A percentile compares a stretch with the other conserved stretches of the same genome.
Conservation (phyloP, 2,113 vertebrate genomes). For the Ranitomeya variabilis region DNA sequence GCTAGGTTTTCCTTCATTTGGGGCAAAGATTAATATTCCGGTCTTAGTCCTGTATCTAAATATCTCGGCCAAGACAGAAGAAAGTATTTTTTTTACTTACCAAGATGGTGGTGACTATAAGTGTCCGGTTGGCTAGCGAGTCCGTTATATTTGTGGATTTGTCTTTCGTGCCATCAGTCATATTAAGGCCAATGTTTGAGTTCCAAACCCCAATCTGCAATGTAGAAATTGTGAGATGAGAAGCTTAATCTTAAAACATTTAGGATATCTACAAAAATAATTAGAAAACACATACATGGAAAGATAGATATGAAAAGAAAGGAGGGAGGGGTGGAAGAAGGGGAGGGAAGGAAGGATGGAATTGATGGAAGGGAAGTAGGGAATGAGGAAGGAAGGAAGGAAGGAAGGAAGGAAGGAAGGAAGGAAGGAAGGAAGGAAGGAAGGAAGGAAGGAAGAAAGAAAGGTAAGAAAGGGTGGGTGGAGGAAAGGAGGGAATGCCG, state of each 20-base stretch:
- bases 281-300: no score
- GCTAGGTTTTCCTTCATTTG: no score
- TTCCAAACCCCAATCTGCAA: slow-evolving; percentile 95
- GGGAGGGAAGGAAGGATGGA: no score
- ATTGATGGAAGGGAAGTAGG: no score
- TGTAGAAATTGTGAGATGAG: slow-evolving; percentile 55
- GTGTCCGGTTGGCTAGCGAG: slow-evolving; percentile 90
- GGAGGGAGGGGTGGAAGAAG: not conserved
- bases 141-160: slow-evolving; percentile 85
- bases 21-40: no score
- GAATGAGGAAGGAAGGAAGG: no score
- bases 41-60: not conserved
- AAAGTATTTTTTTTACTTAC: slow-evolving; percentile 72
- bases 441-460: no score
- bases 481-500: no score
- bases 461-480: no score
- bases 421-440: no score
- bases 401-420: no score
- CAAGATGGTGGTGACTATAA: slow-evolving; percentile 96
- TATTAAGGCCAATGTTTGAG: slow-evolving; percentile 92
- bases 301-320: not conserved
- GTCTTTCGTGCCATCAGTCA: slow-evolving; percentile 88
- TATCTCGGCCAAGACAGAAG: not conserved
- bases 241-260: not conserved
- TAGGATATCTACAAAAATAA: not conserved